phyloP scores from a whole-genome alignment of 1,140 invertebrate genomes.

The Theocolax elegans region DNA sequence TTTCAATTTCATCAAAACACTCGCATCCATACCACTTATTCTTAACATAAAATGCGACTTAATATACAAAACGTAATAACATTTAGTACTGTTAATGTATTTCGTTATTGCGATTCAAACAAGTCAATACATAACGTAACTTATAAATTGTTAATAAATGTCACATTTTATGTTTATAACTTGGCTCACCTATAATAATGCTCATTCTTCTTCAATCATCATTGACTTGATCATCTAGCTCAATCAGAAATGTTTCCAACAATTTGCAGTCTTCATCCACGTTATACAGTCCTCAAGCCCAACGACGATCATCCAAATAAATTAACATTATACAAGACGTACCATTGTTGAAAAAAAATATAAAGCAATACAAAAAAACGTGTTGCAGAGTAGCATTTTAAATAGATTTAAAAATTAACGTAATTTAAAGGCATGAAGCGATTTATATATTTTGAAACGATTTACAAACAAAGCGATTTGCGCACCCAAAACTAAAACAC shows the following conservation, averaged over 20 bases:
- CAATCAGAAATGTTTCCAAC: conserved; percentile 26
- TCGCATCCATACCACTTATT: conserved; percentile 30
- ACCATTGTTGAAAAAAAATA: too few relatives aligned
- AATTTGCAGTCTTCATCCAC: conserved; percentile 35
- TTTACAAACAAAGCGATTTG: too few relatives aligned
- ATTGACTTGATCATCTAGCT: conserved; percentile 23
- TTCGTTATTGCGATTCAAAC: too few relatives aligned
- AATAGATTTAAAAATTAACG: too few relatives aligned
- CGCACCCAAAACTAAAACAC: too few relatives aligned
- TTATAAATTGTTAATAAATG: background rate
- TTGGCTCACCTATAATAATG: conserved; percentile 28
- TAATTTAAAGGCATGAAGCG: too few relatives aligned
- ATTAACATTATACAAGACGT: conserved; percentile 15
- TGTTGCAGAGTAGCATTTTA: too few relatives aligned
- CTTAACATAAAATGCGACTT: conserved; percentile 24
- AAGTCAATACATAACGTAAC: too few relatives aligned
- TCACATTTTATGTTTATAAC: conserved; percentile 33
- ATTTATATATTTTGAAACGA: too few relatives aligned
- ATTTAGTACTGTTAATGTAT: too few relatives aligned
- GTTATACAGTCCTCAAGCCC: conserved; percentile 14
- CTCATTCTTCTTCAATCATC: conserved; percentile 22
- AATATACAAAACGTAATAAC: background rate
- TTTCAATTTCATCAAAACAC: conserved; percentile 1
- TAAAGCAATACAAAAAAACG: background rate
- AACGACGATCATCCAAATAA: conserved; percentile 23